A percentile compares a stretch with the other conserved stretches of the same genome.
Evolutionary conservation across 2,888 invertebrate genomes (phyloP).

Genomic region (Drepanosiphum platanoidis): DNA sequence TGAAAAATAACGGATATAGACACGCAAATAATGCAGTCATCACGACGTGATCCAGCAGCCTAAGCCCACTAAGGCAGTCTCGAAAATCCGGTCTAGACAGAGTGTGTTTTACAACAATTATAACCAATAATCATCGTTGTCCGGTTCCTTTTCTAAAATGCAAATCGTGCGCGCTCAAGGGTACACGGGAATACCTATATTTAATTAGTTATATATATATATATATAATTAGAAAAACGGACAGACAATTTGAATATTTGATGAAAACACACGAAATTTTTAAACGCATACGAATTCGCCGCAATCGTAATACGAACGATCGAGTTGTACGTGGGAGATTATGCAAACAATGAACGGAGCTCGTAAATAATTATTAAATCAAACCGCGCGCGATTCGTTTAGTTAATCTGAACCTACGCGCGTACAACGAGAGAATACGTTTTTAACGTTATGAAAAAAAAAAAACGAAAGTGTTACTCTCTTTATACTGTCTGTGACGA

Average conservation of each 20-base stretch:
- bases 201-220: no score
- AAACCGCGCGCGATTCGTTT: not conserved
- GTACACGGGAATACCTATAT: no score
- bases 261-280: not conserved
- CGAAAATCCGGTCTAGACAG: not conserved
- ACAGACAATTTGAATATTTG: not conserved
- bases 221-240: not conserved
- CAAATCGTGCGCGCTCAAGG: slow-evolving; percentile 49
- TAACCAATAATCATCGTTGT: not conserved
- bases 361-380: not conserved
- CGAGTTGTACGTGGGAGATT: not conserved
- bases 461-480: not conserved
- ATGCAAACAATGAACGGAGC: not conserved
- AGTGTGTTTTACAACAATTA: slow-evolving; percentile 13
- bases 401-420: not conserved
- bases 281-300: not conserved
- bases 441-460: not conserved
- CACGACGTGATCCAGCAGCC: not conserved
- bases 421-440: not conserved
- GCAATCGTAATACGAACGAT: not conserved
- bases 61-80: not conserved
- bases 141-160: slow-evolving; percentile 43
- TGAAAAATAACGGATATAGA: not conserved
- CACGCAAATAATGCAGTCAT: not conserved
- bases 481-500: not conserved